Base-by-base conservation (phyloP, 2,113 vertebrate genomes). In the Chitala chitala region DNA sequence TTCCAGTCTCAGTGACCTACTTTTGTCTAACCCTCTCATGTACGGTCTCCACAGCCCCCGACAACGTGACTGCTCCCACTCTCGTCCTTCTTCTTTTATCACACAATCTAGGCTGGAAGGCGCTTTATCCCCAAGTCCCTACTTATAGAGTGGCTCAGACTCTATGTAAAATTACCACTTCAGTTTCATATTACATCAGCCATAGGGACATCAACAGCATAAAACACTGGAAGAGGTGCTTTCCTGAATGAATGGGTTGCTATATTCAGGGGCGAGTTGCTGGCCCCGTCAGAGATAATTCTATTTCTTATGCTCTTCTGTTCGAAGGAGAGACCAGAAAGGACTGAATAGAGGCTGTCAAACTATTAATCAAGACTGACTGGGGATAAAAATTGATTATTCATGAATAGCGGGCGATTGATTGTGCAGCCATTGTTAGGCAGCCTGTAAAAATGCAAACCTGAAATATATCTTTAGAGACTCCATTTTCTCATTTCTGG, bases 361-460 rank as follows among this genome's bases (percentile, higher is more conserved):
- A 46, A 75, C 66, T 69, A 58, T 76, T 77, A 77, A 77, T 81
- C 71, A 69, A 73, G 68, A 73, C n/a, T 31, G 72, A 56, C 75
- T 64, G 72, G 29, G 74, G 73, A 33, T 56, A 50, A 73, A 38
- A 77, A 78, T 53, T 72, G 66, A 63, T 36, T 73, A 77, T 75
- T 78, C 61, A 77, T 48, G 55, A 75, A 70, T 69, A 74, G 71
- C 55, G 53, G 42, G 63, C 33, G 42, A 56, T 33, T 59, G 69
- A 65, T 65, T 78, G 59, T 66, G 69, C 44, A 24, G 42, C 65
- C 40, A 54, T 76, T 72, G 78, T 75, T 64, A 56, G 20, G 31
- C 5, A 48, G 33, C 54, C 58, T 48, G 71, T 72, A 65, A n/a
- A 78, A 40, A 68, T 9, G 17, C 33, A 42, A 61, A 76, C 74